Percentiles rank a stretch among this genome's conserved stretches.
Conservation (phyloP, 2,888 invertebrate genomes). For the Ochropleura plecta region DNA sequence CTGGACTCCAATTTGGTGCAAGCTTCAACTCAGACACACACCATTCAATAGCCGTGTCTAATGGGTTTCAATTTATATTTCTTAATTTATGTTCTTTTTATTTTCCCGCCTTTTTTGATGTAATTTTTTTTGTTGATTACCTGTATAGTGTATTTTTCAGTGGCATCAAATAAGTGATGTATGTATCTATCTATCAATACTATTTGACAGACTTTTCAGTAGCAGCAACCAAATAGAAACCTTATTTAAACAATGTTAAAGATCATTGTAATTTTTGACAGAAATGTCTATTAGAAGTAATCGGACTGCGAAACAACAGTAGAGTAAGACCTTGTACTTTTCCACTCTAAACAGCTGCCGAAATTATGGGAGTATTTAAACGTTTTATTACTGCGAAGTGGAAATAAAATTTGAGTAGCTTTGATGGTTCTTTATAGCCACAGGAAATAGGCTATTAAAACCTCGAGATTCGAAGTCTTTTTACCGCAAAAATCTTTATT, state of each 20-base stretch:
- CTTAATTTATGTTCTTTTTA: too few relatives aligned
- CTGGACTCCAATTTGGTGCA: too few relatives aligned
- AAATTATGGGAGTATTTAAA: constrained; percentile 22
- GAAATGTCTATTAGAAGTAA: not conserved
- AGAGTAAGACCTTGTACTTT: constrained; percentile 34
- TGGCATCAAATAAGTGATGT: too few relatives aligned
- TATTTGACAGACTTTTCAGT: not conserved
- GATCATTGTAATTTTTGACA: not conserved
- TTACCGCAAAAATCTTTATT: too few relatives aligned
- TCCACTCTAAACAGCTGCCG: constrained; percentile 26
- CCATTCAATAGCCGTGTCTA: too few relatives aligned
- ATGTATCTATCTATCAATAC: not conserved
- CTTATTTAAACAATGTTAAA: not conserved
- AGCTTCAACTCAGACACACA: too few relatives aligned
- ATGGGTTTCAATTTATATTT: too few relatives aligned
- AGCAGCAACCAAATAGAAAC: not conserved
- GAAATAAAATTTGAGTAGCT: constrained; percentile 13
- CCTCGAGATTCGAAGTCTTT: not conserved
- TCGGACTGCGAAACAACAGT: not conserved
- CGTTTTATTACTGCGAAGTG: not conserved
- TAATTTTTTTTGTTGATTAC: too few relatives aligned
- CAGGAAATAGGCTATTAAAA: constrained; percentile 22
- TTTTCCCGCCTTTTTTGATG: too few relatives aligned
- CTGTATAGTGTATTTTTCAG: too few relatives aligned
- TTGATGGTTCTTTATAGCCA: constrained; percentile 4